phyloP scores from a whole-genome alignment of 92 coral and sea anemone genomes.

The Scolanthus callimorphus region DNA sequence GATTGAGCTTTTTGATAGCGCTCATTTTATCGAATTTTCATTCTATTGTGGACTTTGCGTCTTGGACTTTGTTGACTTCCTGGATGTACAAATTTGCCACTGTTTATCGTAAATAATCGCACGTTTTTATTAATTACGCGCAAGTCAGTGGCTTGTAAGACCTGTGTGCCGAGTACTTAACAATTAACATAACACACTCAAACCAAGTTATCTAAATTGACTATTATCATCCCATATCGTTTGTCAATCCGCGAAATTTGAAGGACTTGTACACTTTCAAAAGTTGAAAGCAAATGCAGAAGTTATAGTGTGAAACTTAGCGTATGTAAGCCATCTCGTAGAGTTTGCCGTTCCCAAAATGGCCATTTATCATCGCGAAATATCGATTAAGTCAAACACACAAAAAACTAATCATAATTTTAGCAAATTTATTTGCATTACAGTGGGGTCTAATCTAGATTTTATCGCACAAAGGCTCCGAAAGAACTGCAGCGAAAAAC shows the following conservation, averaged over 20 bases:
- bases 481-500: slow-evolving; percentile 27
- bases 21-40: too few species aligned
- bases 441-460: slow-evolving; percentile 48
- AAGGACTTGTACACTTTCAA: too few species aligned
- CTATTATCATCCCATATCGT: slow-evolving; percentile 32
- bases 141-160: too few species aligned
- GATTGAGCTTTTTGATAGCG: too few species aligned
- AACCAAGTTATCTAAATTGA: slow-evolving; percentile 30
- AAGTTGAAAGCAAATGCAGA: too few species aligned
- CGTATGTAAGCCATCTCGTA: too few species aligned
- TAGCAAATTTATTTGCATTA: slow-evolving; percentile 46
- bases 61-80: too few species aligned
- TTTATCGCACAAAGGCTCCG: slow-evolving; percentile 58
- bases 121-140: neutral
- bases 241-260: too few species aligned
- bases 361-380: slow-evolving; percentile 19
- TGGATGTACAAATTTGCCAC: too few species aligned
- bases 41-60: too few species aligned
- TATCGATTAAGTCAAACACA: slow-evolving; percentile 12
- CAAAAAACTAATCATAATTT: slow-evolving; percentile 33
- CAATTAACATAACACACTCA: slow-evolving; percentile 33
- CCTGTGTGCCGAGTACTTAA: slow-evolving; percentile 30
- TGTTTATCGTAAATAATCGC: neutral
- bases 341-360: neutral
- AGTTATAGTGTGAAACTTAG: too few species aligned